These are phyloP conservation scores for Lontra canadensis DNA, from an alignment of 2,113 vertebrate species.

Conservation along the genomic window DNA sequence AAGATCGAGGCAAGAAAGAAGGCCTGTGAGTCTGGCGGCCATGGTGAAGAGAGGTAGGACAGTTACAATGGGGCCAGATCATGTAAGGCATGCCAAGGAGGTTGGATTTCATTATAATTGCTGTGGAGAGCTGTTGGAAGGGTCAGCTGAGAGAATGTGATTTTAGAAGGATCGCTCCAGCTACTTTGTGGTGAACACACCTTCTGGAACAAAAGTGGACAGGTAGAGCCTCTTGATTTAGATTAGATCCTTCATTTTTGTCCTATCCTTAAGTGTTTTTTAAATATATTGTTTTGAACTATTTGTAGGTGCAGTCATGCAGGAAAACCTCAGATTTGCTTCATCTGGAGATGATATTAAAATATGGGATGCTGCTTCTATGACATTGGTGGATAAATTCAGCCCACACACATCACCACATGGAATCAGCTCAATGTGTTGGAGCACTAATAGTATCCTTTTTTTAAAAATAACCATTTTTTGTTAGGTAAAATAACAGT, in stretches of 20 bases:
- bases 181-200: neutral
- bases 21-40: neutral
- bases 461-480: neutral
- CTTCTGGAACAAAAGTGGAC: neutral
- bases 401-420: slow-evolving; percentile 90
- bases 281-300: slow-evolving; percentile 40
- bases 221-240: neutral
- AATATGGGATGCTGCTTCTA: slow-evolving; percentile 94
- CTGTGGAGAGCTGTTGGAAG: neutral
- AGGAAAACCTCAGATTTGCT: slow-evolving; percentile 92
- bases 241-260: neutral
- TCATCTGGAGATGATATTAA: slow-evolving; percentile 96
- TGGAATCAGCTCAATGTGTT: slow-evolving; percentile 92
- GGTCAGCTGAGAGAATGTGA: neutral
- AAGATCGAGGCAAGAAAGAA: neutral
- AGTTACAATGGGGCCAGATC: neutral
- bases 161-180: neutral
- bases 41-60: neutral
- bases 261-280: neutral
- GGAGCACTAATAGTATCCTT: slow-evolving; percentile 99
- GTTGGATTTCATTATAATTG: neutral
- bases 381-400: slow-evolving; percentile 94
- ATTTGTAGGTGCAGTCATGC: slow-evolving; percentile 88
- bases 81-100: neutral
- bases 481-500: neutral